These are phyloP conservation scores for Gambusia affinis DNA, from an alignment of 2,113 vertebrate genomes.

Conservation along the genomic window DNA sequence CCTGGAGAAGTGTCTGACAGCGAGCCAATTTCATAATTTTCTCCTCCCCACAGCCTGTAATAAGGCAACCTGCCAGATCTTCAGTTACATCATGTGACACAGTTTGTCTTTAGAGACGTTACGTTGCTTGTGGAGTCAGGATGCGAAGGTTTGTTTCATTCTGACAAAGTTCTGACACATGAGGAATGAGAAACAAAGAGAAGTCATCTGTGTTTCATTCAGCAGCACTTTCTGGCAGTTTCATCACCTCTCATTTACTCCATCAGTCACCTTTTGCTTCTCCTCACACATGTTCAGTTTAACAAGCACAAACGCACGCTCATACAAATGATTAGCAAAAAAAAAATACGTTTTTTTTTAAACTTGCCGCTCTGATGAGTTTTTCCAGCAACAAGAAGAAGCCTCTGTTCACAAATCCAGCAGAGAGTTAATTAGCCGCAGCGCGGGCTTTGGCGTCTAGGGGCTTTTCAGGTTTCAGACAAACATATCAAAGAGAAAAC, in stretches of 20 bases:
- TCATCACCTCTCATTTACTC: slow-evolving; percentile 58
- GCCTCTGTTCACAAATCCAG: slow-evolving; percentile 23
- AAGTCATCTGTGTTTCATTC: slow-evolving; percentile 26
- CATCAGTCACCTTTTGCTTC: background rate
- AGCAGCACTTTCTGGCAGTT: slow-evolving; percentile 41
- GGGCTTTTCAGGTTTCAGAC: slow-evolving; percentile 25
- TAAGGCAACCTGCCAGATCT: background rate
- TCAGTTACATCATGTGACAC: slow-evolving; percentile 4
- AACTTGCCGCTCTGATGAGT: slow-evolving; percentile 33
- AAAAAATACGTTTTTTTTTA: background rate
- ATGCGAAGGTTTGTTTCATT: background rate
- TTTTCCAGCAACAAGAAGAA: slow-evolving; percentile 17
- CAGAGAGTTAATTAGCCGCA: slow-evolving; percentile 52
- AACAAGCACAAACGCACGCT: slow-evolving; percentile 29
- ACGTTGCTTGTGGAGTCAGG: background rate
- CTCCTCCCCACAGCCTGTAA: slow-evolving; percentile 10
- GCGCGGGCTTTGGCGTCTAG: background rate
- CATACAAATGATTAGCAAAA: slow-evolving; percentile 44
- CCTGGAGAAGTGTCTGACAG: slow-evolving; percentile 20
- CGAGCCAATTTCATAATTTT: background rate
- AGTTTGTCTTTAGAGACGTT: background rate
- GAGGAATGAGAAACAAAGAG: slow-evolving; percentile 22
- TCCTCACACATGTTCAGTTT: slow-evolving; percentile 6
- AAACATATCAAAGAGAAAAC: slow-evolving; percentile 36
- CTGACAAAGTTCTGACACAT: slow-evolving; percentile 6